Base-by-base conservation (phyloP, 1,140 invertebrate species). In the Drosophila erecta region DNA sequence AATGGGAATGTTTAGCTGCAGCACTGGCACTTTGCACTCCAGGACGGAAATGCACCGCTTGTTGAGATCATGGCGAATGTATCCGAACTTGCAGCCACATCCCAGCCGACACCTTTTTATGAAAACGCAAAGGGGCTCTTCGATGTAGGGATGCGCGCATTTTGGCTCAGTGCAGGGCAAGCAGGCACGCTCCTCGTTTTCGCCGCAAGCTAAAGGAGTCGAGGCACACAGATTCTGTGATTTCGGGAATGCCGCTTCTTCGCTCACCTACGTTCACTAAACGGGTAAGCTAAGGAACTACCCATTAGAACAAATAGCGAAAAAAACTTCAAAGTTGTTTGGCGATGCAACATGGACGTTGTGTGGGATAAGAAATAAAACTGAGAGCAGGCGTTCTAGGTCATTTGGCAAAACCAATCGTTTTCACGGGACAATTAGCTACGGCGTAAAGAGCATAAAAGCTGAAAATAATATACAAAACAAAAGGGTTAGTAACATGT, bases 41-140 rank as follows among this genome's bases (percentile, higher is more conserved):
- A 20, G 7, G 0, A 38, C 24, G 4, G 40, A 41, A n/a, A 86
- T 44, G 74, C 81, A 85, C 8, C 24, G 17, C 2, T 30, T 15
- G 11, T 50, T 59, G 10, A 15, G 1, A 62, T 79, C 83, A 17
- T 61, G 14, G 2, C 83, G 75, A 22, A 81, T 15, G 59, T 69
- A 76, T 22, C 79, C 83, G 7, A 49, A 58, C n/a, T 50, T 75
- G 58, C 81, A 86, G 43, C 27, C 41, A 22, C 81, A 86, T 30
- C 78, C 81, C 22, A 86, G 38, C 0, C 37, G 14, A 24, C 83
- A 86, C 12, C 20, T 3, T 0, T 0, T 0, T 2, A 17, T 2
- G 30, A 54, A 72, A 11, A 0, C 3, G 17, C 69, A 77, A 2
- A 4, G 0, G 0, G 27, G 3, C 6, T 67, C 40, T 1, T 6